Base-by-base conservation (phyloP, 23 tunicate genomes). In the Trididemnum miniatum region DNA sequence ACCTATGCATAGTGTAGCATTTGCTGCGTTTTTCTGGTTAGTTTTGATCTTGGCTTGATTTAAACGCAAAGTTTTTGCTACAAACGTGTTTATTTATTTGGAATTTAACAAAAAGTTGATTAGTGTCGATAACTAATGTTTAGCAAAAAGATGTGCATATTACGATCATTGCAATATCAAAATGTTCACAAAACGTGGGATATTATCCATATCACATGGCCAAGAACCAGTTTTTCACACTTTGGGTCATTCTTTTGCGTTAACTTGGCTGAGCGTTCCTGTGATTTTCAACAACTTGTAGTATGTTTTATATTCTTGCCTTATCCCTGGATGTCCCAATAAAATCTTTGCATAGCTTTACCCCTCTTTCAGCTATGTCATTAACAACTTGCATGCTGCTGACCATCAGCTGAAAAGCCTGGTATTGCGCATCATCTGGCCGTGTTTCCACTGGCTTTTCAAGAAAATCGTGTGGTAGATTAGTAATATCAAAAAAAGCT, bases 341-440 rank as follows among this genome's bases (percentile, higher is more conserved):
- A 22, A 65, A 65, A 27, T 65, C 71, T 12, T 25, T 7, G 22
- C n/a, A n/a, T n/a, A n/a, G n/a, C n/a, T n/a, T n/a, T n/a, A n/a
- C n/a, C n/a, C n/a, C n/a, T n/a, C n/a, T 31, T 25, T 71, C 52
- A 18, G 77, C 77, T 26, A 20, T 20, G n/a, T 71, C 77, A 35
- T 71, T 25, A 9, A 71, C 77, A 71, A 31, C 50, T 4, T 20
- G 50, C 51, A 71, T 20, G 49, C 49, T 71, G 15, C 52, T 31
- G 4, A 71, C 52, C 5, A 25, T 15, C 7, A 9, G 49, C 23
- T 71, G 27, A 33, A 25, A 22, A 5, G 9, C 31, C 7, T 71
- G 27, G 9, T 71, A 33, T 31, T 31, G 27, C 27, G 9, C 52
- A 23, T 71, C 52, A 7, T 27, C 9, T 15, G 50, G 23, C 49